A percentile compares a stretch with the other conserved stretches of the same genome.
Conservation (phyloP, 37 sponge, comb jelly and placozoan species). For the Petrosia ficiformis region DNA sequence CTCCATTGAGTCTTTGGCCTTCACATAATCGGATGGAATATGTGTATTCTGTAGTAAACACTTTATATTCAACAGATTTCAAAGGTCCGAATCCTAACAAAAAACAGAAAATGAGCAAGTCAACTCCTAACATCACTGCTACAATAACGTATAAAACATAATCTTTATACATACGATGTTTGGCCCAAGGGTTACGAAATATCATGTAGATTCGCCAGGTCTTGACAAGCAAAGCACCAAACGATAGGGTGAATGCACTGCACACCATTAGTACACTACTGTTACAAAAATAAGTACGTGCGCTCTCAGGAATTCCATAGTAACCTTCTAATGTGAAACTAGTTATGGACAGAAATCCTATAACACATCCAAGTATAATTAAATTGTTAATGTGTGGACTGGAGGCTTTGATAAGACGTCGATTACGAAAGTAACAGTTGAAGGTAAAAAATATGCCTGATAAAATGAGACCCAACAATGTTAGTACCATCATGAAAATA, state of each 20-base stretch:
- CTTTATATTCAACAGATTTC: not conserved
- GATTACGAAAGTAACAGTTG: constrained; percentile 6
- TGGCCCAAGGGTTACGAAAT: constrained; percentile 28
- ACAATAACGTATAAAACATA: constrained; percentile 12
- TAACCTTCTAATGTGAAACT: not conserved
- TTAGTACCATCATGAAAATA: constrained; percentile 4
- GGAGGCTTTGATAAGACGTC: constrained; percentile 41
- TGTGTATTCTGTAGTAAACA: not conserved
- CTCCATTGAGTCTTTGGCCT: too few relatives aligned
- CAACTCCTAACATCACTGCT: not conserved
- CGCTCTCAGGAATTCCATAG: not conserved
- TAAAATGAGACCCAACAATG: not conserved
- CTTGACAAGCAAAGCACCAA: constrained; percentile 34
- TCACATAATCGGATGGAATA: not conserved
- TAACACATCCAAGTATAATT: constrained; percentile 13
- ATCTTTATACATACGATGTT: constrained; percentile 19
- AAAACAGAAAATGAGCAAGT: constrained; percentile 4
- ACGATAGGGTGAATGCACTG: constrained; percentile 18
- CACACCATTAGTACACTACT: not conserved
- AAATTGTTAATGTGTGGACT: constrained; percentile 37
- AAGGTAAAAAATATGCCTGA: not conserved
- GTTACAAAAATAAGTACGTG: constrained; percentile 10
- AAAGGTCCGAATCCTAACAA: not conserved
- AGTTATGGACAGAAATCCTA: constrained; percentile 2
- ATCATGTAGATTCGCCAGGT: constrained; percentile 23